Percentiles rank a stretch among this genome's conserved stretches.
These are phyloP conservation scores for Campylomormyrus tamandua DNA, from an alignment of 2,113 vertebrate species.

Conservation along the genomic window DNA sequence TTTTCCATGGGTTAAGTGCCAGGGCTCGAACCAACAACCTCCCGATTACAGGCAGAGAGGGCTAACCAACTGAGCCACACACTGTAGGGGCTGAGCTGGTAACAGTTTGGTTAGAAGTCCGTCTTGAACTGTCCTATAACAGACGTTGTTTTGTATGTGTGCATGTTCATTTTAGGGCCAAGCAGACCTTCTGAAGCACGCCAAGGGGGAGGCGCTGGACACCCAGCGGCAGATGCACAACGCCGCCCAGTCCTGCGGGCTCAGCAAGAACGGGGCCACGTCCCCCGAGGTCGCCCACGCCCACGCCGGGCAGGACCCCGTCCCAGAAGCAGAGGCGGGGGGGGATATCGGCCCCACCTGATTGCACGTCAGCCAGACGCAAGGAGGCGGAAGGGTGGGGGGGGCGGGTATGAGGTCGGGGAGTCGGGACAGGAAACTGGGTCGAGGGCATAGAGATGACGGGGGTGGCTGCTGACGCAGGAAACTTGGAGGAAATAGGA, in stretches of 20 bases:
- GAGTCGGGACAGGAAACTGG: background rate
- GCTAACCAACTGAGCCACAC: background rate
- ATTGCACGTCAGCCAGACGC: slow-evolving; percentile 47
- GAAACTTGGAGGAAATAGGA: background rate
- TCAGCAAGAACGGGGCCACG: slow-evolving; percentile 69
- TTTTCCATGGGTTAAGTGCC: background rate
- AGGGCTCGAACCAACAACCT: background rate
- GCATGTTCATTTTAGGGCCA: slow-evolving; percentile 64
- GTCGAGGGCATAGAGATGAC: background rate
- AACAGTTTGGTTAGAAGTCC: background rate
- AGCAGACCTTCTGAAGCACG: slow-evolving; percentile 81
- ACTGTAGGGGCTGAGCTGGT: background rate
- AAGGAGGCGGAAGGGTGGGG: slow-evolving; percentile 15
- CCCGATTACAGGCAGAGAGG: background rate
- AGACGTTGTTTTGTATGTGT: background rate
- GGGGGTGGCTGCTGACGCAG: background rate
- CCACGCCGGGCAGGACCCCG: slow-evolving; percentile 47
- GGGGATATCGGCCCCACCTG: slow-evolving; percentile 60
- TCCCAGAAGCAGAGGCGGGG: slow-evolving; percentile 58
- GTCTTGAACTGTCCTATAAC: background rate
- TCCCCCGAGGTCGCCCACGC: slow-evolving; percentile 36
- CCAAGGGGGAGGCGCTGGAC: slow-evolving; percentile 77
- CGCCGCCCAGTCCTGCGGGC: slow-evolving; percentile 77
- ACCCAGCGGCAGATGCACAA: slow-evolving; percentile 83
- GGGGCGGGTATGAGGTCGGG: background rate